Percentiles rank a stretch among this genome's conserved stretches.
phyloP scores from a whole-genome alignment of 37 sponge, comb jelly and placozoan species.

The Sycon ciliatum region DNA sequence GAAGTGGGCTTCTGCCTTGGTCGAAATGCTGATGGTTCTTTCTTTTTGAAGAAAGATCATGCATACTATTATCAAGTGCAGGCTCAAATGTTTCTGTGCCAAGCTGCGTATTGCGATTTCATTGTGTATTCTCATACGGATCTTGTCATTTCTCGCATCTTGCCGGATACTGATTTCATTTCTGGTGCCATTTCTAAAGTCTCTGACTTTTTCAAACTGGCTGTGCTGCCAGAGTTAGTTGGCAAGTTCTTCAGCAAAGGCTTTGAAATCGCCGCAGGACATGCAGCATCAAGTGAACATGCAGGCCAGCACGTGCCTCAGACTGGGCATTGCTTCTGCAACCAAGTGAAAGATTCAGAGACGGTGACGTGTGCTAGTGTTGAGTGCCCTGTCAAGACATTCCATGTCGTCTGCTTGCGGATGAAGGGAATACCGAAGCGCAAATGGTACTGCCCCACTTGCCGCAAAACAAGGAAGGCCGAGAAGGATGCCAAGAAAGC shows the following conservation, averaged over 20 bases:
- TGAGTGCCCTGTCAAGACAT: constrained; percentile 1
- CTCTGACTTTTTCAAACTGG: constrained; percentile 18
- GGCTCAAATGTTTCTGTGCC: constrained; percentile 35
- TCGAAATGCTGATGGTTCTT: neutral
- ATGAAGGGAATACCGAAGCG: constrained; percentile 10
- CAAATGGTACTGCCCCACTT: constrained; percentile 26
- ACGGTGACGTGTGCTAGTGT: constrained; percentile 13
- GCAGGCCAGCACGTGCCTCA: too few relatives aligned
- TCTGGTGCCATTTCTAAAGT: neutral
- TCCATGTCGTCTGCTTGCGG: constrained; percentile 11
- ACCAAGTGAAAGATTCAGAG: constrained; percentile 6
- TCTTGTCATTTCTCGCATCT: constrained; percentile 32
- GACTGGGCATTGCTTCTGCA: constrained; percentile 33
- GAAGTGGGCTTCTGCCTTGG: constrained; percentile 17
- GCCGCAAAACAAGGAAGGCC: neutral
- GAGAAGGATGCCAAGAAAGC: too few relatives aligned
- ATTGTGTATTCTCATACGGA: constrained; percentile 22
- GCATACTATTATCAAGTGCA: constrained; percentile 63
- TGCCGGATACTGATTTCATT: constrained; percentile 22
- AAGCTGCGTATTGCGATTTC: constrained; percentile 42
- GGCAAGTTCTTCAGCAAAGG: constrained; percentile 36
- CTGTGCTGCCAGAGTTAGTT: constrained; percentile 35
- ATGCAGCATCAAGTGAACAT: neutral
- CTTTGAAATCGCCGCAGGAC: neutral
- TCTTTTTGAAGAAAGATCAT: constrained; percentile 26